Percentiles rank a stretch among this genome's conserved stretches.
These are phyloP conservation scores for Exaiptasia diaphana DNA, from an alignment of 64 coral and sea anemone species.

Conservation along the genomic window DNA sequence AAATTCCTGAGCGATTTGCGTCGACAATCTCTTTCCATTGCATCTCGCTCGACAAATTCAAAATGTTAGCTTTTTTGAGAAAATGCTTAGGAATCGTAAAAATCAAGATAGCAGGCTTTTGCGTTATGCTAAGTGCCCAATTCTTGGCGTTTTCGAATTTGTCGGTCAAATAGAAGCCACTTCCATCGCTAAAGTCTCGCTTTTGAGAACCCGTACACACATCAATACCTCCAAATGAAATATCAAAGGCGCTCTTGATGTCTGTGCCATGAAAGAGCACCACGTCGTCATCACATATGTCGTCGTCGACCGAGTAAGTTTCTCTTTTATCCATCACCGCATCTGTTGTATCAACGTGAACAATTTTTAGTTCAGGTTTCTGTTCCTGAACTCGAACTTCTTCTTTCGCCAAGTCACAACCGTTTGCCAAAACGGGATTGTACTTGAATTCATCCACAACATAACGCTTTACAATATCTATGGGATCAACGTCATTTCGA, in stretches of 20 bases:
- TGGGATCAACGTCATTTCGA: conserved; percentile 2
- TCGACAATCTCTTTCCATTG: too few species aligned
- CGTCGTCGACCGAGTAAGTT: not conserved
- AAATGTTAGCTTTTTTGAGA: too few species aligned
- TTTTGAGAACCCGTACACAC: conserved; percentile 24
- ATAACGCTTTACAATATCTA: conserved; percentile 16
- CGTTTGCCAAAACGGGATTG: not conserved
- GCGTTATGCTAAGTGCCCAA: too few species aligned
- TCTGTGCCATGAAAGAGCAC: conserved; percentile 76
- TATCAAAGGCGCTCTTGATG: conserved; percentile 41
- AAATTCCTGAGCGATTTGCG: too few species aligned
- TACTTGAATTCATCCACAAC: conserved; percentile 28
- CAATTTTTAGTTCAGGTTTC: not conserved
- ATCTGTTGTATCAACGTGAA: conserved; percentile 13
- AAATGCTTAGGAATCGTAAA: too few species aligned
- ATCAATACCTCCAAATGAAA: conserved; percentile 51
- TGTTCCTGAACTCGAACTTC: not conserved
- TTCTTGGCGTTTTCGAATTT: conserved; percentile 24
- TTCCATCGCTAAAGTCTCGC: conserved; percentile 67
- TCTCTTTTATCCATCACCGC: not conserved
- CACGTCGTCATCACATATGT: not conserved
- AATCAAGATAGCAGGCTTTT: too few species aligned
- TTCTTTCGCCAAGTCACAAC: not conserved
- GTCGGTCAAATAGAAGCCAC: conserved; percentile 50
- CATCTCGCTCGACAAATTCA: too few species aligned